Percentiles rank a stretch among this genome's conserved stretches.
These are phyloP conservation scores for Bombus consobrinus DNA, from an alignment of 1,140 invertebrate genomes.

Conservation along the genomic window DNA sequence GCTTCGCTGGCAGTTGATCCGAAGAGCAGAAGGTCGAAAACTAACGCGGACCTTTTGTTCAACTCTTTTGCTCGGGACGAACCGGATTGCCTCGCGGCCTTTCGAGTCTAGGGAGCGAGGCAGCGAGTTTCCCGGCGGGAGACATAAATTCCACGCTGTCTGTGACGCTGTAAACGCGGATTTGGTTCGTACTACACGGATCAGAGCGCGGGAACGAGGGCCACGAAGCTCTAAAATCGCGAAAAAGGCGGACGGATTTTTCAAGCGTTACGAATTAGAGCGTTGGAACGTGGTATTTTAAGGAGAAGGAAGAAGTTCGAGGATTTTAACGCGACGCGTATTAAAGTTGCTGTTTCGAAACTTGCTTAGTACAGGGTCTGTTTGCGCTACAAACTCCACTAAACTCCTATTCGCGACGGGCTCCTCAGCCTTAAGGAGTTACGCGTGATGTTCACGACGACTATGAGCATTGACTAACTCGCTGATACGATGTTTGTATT, in stretches of 20 bases:
- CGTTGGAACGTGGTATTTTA: background rate
- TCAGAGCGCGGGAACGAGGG: background rate
- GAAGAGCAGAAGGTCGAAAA: background rate
- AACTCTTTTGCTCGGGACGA: background rate
- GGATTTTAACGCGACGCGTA: background rate
- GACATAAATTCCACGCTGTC: constrained; percentile 17
- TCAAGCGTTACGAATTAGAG: background rate
- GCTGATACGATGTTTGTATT: no score
- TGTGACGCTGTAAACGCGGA: constrained; percentile 11
- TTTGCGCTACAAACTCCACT: background rate
- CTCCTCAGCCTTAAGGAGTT: no score
- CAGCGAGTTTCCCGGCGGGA: background rate
- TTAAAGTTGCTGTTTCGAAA: constrained; percentile 6
- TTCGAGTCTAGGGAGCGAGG: background rate
- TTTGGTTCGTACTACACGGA: background rate
- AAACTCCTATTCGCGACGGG: no score
- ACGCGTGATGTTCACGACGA: no score
- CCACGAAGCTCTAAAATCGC: background rate
- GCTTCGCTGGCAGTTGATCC: background rate
- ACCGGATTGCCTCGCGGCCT: background rate
- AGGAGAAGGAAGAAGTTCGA: no score
- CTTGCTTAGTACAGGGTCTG: background rate
- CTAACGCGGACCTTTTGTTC: background rate
- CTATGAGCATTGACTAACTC: no score
- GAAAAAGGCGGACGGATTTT: background rate